Percentiles rank a stretch among this genome's conserved stretches.
Evolutionary conservation across 2,113 vertebrate genomes (phyloP).

Genomic region (Lates calcarifer): DNA sequence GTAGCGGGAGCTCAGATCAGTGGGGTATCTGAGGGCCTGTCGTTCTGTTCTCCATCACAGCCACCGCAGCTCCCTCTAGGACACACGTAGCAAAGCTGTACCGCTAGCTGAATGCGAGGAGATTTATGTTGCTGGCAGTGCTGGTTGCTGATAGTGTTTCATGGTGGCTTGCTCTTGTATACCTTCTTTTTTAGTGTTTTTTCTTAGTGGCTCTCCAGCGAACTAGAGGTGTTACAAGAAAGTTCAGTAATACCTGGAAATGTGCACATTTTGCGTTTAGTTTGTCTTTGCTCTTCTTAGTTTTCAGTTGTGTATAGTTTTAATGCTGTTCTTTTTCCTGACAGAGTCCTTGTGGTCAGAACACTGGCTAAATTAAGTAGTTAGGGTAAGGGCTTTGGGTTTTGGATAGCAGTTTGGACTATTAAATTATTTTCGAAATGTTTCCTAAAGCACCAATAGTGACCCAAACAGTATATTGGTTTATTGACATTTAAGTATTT

Average conservation of each 20-base stretch:
- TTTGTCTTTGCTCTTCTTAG: not conserved
- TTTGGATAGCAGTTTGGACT: not conserved
- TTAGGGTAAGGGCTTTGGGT: not conserved
- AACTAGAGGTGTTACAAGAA: not conserved
- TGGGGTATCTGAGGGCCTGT: slow-evolving; percentile 75
- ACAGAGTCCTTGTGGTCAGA: too few relatives aligned
- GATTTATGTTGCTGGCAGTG: slow-evolving; percentile 59
- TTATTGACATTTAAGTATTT: not conserved
- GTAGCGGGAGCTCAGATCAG: slow-evolving; percentile 70
- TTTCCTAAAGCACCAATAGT: not conserved
- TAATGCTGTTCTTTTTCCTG: not conserved
- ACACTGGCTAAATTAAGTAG: too few relatives aligned
- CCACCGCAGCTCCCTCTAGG: slow-evolving; percentile 58
- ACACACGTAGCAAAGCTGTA: slow-evolving; percentile 70
- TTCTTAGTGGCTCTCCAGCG: not conserved
- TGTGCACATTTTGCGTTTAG: not conserved
- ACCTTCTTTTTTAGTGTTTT: not conserved
- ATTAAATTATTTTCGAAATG: not conserved
- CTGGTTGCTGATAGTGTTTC: slow-evolving; percentile 53
- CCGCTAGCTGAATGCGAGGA: slow-evolving; percentile 41
- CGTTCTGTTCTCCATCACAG: slow-evolving; percentile 74
- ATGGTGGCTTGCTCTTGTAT: slow-evolving; percentile 22
- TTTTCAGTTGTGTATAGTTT: not conserved
- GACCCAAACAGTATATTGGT: not conserved
- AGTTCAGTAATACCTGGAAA: not conserved